These are phyloP conservation scores for Crocidura indochinensis DNA, from an alignment of 2,797 vertebrate genomes.

Conservation along the genomic window DNA sequence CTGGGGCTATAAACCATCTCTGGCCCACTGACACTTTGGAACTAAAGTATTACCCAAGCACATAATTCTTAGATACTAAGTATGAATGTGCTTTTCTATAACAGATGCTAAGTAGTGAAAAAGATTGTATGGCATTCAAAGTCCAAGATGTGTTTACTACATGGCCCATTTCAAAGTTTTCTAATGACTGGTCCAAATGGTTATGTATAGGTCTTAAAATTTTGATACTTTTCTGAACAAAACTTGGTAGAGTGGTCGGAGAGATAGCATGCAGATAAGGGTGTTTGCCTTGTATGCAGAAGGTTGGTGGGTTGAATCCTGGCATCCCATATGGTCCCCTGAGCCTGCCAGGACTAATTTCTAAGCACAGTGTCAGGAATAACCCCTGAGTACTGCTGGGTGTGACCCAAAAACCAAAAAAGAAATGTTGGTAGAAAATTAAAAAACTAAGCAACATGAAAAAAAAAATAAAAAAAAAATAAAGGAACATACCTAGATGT, in stretches of 20 bases:
- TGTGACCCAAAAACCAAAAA: too few species aligned
- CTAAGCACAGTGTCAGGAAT: too few species aligned
- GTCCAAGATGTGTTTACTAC: slow-evolving; percentile 19
- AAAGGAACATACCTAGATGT: too few species aligned
- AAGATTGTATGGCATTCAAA: slow-evolving; percentile 56
- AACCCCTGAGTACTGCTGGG: too few species aligned
- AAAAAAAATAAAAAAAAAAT: slow-evolving; percentile 16
- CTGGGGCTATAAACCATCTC: not conserved
- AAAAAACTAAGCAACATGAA: slow-evolving; percentile 41
- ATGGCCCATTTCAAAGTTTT: slow-evolving; percentile 16
- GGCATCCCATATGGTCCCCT: too few species aligned
- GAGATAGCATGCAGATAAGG: too few species aligned
- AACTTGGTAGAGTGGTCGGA: too few species aligned
- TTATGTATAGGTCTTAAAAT: slow-evolving; percentile 35
- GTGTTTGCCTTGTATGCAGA: too few species aligned
- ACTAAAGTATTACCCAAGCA: slow-evolving; percentile 50
- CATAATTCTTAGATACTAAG: slow-evolving; percentile 2
- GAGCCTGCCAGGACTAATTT: too few species aligned
- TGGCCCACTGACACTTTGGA: not conserved
- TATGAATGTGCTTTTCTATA: slow-evolving; percentile 32
- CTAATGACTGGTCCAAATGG: slow-evolving; percentile 51
- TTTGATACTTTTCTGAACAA: slow-evolving; percentile 37
- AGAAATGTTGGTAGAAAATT: not conserved
- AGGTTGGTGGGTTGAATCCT: too few species aligned
- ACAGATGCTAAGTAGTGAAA: slow-evolving; percentile 14